Percentiles rank a stretch among this genome's conserved stretches.
Conservation (phyloP, 2,888 invertebrate species). For the Lithodes maja region DNA sequence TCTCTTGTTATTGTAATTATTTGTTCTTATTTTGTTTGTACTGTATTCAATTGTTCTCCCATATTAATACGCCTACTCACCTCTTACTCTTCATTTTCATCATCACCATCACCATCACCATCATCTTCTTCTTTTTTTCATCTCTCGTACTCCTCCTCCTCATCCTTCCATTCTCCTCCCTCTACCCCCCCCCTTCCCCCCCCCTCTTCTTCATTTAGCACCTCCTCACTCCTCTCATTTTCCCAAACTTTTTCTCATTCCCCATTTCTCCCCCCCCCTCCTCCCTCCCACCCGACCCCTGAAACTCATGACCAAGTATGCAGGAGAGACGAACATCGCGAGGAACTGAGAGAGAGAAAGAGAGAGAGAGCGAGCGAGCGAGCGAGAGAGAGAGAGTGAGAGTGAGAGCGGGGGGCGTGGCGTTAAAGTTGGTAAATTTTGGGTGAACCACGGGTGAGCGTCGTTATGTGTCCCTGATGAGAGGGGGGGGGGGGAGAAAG, state of each 20-base stretch:
- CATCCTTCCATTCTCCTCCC: background rate
- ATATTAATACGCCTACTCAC: too few relatives aligned
- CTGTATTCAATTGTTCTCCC: too few relatives aligned
- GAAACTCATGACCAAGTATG: background rate
- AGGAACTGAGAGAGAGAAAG: background rate
- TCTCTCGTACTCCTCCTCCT: background rate
- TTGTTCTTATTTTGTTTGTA: too few relatives aligned
- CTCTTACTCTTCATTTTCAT: too few relatives aligned
- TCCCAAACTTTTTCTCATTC: background rate
- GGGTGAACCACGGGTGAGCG: background rate
- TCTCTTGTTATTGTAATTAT: too few relatives aligned
- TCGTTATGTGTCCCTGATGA: background rate
- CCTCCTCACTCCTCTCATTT: background rate
- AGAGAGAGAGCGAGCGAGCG: background rate
- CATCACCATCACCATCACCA: background rate
- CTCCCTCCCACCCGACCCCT: background rate
- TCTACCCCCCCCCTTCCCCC: background rate
- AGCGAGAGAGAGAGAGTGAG: background rate
- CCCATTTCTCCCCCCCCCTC: background rate
- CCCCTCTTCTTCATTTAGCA: background rate
- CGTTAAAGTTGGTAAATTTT: background rate
- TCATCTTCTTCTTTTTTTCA: background rate
- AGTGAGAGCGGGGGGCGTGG: background rate
- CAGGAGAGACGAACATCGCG: background rate
- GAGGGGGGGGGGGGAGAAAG: background rate